Evolutionary conservation across 1,140 invertebrate species (phyloP), one percentile per base, ranked within the genome.

Genomic region (Heliconius melpomene): DNA sequence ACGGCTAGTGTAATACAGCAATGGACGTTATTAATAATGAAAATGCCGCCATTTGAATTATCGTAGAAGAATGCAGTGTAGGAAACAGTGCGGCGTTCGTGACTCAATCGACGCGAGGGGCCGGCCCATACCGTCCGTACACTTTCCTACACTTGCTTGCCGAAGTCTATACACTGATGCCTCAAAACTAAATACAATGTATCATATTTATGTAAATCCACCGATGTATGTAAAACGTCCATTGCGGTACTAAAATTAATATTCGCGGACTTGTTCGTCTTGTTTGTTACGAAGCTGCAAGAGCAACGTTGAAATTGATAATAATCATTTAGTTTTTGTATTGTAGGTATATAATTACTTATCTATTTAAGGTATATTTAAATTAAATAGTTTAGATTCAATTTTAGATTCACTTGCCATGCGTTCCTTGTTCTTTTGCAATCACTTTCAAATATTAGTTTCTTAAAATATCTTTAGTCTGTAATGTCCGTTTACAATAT

Each of bases 91-190:
- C 87, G 87, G 85, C 72, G 86, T 90, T 89, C 88, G 89, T 90
- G 89, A 91, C 85, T 91, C 89, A 91, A 89, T 89, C 86, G 87
- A 89, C 87, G 85, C 85, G 85, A 88, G 87, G 85, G 86, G 89
- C 87, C 86, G 84, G 83, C 82, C 83, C 80, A 84, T 83, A 84
- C 82, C 79, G 82, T 84, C 70, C 50, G 18, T 52, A 52, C 50
- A 81, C 46, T 80, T 82, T n/a, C 46, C 76, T 52, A 52, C 50
- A 81, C 46, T 80, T 82, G 26, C 46, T 75, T 16, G 9, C 60
- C 70, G 72, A 79, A 70, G 3, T 18, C 75, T 16, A 40, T 80
- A 80, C 79, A 84, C 75, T 81, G 70, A 74, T 16, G 60, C 23
- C 23, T 66, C 23, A 9, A 66, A 66, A 66, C 60, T 66, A 26